phyloP scores from a whole-genome alignment of 2,797 vertebrate species.

The Picus viridis region DNA sequence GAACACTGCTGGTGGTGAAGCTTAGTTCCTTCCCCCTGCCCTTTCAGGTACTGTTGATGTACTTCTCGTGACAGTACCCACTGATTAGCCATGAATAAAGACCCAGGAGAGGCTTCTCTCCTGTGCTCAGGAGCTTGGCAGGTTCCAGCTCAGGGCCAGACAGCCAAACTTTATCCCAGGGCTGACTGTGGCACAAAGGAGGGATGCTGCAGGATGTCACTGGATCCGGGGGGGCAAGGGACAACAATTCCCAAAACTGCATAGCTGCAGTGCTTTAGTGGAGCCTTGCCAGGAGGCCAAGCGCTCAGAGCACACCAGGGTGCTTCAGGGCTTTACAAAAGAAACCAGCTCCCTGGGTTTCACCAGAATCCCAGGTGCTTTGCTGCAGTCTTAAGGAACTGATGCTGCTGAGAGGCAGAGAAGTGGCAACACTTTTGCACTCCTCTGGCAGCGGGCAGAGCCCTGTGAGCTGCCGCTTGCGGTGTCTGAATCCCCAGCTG shows the following conservation, averaged over 20 bases:
- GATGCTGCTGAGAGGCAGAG: neutral
- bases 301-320: neutral
- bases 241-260: fast-evolving
- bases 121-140: neutral
- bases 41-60: too few relatives aligned
- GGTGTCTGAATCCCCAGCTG: fast-evolving
- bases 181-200: neutral
- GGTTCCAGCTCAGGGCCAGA: neutral
- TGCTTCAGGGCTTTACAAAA: neutral
- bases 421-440: neutral
- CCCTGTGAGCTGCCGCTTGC: fast-evolving
- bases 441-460: neutral
- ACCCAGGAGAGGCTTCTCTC: fast-evolving
- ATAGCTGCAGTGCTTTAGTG: fast-evolving
- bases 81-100: neutral
- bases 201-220: neutral
- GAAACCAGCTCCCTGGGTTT: neutral
- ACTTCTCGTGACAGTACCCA: too few relatives aligned
- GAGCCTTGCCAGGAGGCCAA: neutral
- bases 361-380: neutral
- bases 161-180: neutral
- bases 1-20: neutral
- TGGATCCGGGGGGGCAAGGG: neutral
- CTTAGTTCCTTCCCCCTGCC: neutral
- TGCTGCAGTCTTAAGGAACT: neutral